These are phyloP conservation scores for Onychostoma macrolepis DNA, from an alignment of 2,113 vertebrate genomes.

Conservation along the genomic window DNA sequence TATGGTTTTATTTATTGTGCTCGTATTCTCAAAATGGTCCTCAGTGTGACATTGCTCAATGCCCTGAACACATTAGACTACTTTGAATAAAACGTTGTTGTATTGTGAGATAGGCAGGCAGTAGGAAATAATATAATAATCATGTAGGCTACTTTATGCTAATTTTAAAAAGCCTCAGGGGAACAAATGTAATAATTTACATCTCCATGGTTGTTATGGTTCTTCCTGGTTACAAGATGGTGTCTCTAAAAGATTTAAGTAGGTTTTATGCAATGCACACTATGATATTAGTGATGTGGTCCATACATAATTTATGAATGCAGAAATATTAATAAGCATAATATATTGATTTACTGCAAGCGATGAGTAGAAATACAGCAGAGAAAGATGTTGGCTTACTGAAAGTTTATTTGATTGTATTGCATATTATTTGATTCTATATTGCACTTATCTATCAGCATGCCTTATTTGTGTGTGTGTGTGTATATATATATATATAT, in stretches of 20 bases:
- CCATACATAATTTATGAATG: slow-evolving; percentile 6
- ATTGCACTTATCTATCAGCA: background rate
- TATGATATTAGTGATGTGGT: background rate
- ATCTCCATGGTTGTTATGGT: background rate
- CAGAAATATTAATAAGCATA: slow-evolving; percentile 11
- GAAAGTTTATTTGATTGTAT: background rate
- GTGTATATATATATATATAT: too few species aligned
- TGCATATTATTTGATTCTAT: background rate
- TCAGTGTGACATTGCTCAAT: background rate
- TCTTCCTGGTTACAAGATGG: background rate
- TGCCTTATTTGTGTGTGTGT: background rate
- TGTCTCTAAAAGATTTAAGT: background rate
- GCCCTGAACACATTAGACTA: background rate
- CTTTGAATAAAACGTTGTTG: background rate
- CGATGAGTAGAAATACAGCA: background rate
- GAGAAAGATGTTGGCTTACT: background rate
- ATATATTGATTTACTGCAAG: background rate
- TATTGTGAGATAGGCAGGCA: background rate
- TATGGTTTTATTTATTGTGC: background rate
- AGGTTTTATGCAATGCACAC: background rate
- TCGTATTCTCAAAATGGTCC: background rate
- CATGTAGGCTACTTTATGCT: background rate
- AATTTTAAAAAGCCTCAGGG: background rate
- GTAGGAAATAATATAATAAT: background rate
- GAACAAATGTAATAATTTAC: background rate